A percentile compares a stretch with the other conserved stretches of the same genome.
Conservation (phyloP, 1,140 invertebrate genomes). For the Drosophila persimilis region DNA sequence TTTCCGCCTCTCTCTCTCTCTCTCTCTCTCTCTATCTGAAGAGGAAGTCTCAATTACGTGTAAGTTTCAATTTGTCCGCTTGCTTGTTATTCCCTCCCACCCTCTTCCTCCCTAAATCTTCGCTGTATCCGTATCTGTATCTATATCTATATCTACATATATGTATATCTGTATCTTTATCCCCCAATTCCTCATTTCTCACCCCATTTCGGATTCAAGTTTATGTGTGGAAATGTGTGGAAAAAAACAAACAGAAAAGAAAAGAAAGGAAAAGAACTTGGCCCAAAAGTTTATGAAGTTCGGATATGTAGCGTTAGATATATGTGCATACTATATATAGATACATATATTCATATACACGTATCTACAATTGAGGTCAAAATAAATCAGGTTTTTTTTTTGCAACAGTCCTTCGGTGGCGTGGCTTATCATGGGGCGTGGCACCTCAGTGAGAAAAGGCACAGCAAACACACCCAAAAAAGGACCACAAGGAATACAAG, state of each 20-base stretch:
- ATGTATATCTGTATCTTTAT: not conserved
- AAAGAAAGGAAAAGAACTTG: constrained; percentile 30
- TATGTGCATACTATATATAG: constrained; percentile 8
- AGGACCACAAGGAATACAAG: too few relatives aligned
- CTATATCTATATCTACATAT: not conserved
- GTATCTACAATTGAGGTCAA: not conserved
- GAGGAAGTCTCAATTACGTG: constrained; percentile 76
- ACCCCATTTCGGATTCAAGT: constrained; percentile 37
- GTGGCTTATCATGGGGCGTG: too few relatives aligned
- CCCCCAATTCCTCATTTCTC: not conserved
- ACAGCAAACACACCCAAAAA: too few relatives aligned
- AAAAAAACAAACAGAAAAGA: constrained; percentile 16
- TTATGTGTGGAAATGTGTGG: constrained; percentile 20
- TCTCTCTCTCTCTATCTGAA: constrained; percentile 31
- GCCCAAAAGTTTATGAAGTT: constrained; percentile 60
- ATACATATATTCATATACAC: constrained; percentile 3
- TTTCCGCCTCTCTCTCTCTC: constrained; percentile 15
- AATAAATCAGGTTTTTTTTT: too few relatives aligned
- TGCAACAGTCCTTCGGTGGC: too few relatives aligned
- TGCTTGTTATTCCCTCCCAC: constrained; percentile 51
- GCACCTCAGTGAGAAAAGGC: too few relatives aligned
- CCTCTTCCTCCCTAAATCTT: not conserved
- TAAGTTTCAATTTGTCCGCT: constrained; percentile 57
- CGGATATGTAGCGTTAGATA: constrained; percentile 33
- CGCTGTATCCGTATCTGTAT: not conserved